phyloP scores from a whole-genome alignment of 1,140 invertebrate species.

The Megalopta genalis region DNA sequence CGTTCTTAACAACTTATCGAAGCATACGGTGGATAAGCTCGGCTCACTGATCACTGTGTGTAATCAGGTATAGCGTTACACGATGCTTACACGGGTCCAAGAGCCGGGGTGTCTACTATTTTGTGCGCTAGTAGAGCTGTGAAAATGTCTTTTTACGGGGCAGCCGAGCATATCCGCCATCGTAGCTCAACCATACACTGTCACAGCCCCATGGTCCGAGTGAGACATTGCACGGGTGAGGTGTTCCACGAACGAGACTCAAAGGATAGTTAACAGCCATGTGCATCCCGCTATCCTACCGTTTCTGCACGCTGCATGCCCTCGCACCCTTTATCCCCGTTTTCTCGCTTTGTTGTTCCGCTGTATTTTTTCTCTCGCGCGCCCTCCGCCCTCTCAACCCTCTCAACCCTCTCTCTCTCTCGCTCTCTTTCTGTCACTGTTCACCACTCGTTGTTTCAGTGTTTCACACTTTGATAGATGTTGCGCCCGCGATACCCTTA shows the following conservation, averaged over 20 bases:
- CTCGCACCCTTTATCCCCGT: conserved; percentile 14
- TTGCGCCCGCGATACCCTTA: background rate
- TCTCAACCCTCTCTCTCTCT: too few species aligned
- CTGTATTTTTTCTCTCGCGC: background rate
- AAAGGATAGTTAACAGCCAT: conserved; percentile 63
- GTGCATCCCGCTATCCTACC: conserved; percentile 31
- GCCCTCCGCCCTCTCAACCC: too few species aligned
- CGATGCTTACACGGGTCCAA: conserved; percentile 55
- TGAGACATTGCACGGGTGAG: conserved; percentile 64
- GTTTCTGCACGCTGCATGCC: background rate
- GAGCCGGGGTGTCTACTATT: conserved; percentile 51
- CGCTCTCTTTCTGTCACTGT: too few species aligned
- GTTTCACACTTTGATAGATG: background rate
- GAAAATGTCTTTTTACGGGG: conserved; percentile 66
- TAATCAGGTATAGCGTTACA: conserved; percentile 66
- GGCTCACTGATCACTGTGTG: conserved; percentile 64
- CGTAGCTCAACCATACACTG: conserved; percentile 57
- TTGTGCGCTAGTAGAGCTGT: conserved; percentile 54
- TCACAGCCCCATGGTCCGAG: conserved; percentile 49
- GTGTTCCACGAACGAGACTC: conserved; percentile 61
- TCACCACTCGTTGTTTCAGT: background rate
- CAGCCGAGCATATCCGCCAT: conserved; percentile 55
- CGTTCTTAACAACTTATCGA: conserved; percentile 65
- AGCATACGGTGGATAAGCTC: conserved; percentile 57
- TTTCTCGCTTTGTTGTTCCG: conserved; percentile 17